Conservation (phyloP, 53 echinoderm and acorn worm genomes). For the Holothuria leucospilota region DNA sequence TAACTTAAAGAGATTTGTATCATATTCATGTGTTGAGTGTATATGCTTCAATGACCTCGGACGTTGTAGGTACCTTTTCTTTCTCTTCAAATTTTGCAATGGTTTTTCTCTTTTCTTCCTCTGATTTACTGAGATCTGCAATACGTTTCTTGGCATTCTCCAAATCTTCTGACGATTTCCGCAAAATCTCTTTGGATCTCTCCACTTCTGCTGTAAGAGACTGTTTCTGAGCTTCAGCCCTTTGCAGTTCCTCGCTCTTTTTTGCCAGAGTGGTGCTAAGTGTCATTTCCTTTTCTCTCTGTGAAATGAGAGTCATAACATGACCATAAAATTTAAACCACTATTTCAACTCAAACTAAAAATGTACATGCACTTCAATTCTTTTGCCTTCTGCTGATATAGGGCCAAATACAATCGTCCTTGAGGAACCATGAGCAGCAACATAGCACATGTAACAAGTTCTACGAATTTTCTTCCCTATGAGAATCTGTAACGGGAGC, state of each 20-base stretch:
- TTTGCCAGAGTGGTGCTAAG: slow-evolving; percentile 85
- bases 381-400: no score
- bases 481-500: no score
- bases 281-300: slow-evolving; percentile 74
- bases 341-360: neutral
- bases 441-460: no score
- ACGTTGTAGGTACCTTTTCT: slow-evolving; percentile 64
- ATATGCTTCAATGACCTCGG: no score
- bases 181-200: slow-evolving; percentile 43
- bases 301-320: slow-evolving; percentile 31
- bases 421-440: no score
- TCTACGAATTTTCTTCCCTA: no score
- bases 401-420: no score
- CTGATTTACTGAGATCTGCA: slow-evolving; percentile 68
- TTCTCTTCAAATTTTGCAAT: slow-evolving; percentile 79
- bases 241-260: slow-evolving; percentile 83
- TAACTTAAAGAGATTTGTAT: no score
- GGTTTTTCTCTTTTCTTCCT: slow-evolving; percentile 69
- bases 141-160: slow-evolving; percentile 69
- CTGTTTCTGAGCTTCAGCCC: slow-evolving; percentile 71
- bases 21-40: no score
- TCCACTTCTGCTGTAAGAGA: slow-evolving; percentile 71
- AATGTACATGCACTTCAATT: no score
- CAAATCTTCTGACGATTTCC: slow-evolving; percentile 59
- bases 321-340: neutral